These are phyloP conservation scores for Fragum sueziense DNA, from an alignment of 2,888 invertebrate species.

Conservation along the genomic window DNA sequence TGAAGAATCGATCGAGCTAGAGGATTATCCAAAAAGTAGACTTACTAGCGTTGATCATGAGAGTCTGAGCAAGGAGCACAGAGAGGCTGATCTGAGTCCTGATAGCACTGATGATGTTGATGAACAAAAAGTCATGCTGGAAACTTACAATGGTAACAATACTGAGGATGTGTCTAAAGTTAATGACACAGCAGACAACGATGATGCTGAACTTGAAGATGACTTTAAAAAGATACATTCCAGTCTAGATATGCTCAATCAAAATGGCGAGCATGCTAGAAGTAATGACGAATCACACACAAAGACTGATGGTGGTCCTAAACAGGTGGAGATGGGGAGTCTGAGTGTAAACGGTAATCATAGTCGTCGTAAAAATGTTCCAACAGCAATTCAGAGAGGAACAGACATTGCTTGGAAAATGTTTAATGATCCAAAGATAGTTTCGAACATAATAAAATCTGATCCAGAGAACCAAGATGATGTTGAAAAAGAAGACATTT, in stretches of 20 bases:
- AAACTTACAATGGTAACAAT: not conserved
- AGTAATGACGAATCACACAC: not conserved
- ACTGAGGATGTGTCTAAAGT: not conserved
- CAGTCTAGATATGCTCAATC: constrained; percentile 31
- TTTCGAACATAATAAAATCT: not conserved
- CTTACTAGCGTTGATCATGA: not conserved
- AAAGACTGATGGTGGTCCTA: constrained; percentile 9
- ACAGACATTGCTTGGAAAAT: constrained; percentile 75
- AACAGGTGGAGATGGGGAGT: not conserved
- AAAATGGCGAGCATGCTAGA: not conserved
- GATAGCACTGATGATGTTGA: not conserved
- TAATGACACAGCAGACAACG: constrained; percentile 10
- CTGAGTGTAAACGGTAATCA: constrained; percentile 17
- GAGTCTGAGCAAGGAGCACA: not conserved
- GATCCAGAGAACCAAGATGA: not conserved
- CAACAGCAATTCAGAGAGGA: constrained; percentile 67
- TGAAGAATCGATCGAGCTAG: constrained; percentile 42
- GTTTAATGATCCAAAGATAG: constrained; percentile 61
- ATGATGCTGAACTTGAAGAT: not conserved
- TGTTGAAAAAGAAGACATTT: not conserved
- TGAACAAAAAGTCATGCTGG: not conserved
- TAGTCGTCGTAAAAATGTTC: constrained; percentile 58
- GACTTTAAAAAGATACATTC: constrained; percentile 28
- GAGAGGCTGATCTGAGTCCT: constrained; percentile 28
- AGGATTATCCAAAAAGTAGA: not conserved